Percentiles rank a stretch among this genome's conserved stretches.
These are phyloP conservation scores for Tineola bisselliella DNA, from an alignment of 2,888 invertebrate genomes.

Conservation along the genomic window DNA sequence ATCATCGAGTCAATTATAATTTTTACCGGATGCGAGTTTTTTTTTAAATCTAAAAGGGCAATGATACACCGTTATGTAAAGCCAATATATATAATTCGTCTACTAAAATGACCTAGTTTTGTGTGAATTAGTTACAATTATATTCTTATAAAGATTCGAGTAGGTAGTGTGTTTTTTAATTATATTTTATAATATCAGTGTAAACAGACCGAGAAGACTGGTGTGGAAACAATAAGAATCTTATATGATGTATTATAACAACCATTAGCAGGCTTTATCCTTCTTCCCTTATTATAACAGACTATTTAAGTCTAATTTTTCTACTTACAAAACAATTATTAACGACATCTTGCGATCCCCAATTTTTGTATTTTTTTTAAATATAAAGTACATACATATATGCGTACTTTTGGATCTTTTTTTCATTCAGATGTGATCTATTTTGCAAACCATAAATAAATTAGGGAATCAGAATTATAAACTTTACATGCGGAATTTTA, in stretches of 20 bases:
- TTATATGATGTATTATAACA: background rate
- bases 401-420: too few relatives aligned
- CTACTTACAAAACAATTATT: too few relatives aligned
- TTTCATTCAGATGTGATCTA: too few relatives aligned
- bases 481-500: too few relatives aligned
- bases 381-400: too few relatives aligned
- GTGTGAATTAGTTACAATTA: background rate
- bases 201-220: conserved; percentile 10
- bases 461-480: too few relatives aligned
- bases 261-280: background rate
- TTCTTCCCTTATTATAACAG: too few relatives aligned
- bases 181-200: conserved; percentile 7
- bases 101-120: background rate
- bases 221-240: background rate
- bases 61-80: conserved; percentile 5
- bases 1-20: background rate
- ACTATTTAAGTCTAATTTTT: too few relatives aligned
- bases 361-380: too few relatives aligned
- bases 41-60: conserved; percentile 14
- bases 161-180: background rate
- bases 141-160: background rate
- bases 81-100: conserved; percentile 9
- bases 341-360: too few relatives aligned
- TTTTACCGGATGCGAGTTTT: background rate
- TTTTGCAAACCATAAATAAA: too few relatives aligned